Evolutionary conservation across 2,113 vertebrate genomes (phyloP).

Genomic region (Argyrosomus japonicus): DNA sequence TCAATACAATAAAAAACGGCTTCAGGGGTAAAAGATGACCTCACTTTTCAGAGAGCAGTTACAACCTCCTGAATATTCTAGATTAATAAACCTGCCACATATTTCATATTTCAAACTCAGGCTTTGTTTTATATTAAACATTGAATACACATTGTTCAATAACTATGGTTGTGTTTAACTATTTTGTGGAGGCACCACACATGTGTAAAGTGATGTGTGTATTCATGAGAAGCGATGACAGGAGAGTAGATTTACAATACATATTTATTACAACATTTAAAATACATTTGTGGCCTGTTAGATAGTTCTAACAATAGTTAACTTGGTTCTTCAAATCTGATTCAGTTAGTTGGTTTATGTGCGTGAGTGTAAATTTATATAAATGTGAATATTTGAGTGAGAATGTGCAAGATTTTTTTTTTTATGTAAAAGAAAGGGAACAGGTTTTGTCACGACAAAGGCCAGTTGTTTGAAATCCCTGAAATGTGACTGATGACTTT

Average conservation of each 20-base stretch:
- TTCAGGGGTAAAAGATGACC: constrained; percentile 18
- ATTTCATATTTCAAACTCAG: background rate
- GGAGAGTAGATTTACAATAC: background rate
- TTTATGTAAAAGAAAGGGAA: background rate
- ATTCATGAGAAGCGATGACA: background rate
- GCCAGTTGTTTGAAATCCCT: background rate
- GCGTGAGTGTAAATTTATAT: too few species aligned
- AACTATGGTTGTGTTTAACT: background rate
- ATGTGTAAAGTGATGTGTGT: background rate
- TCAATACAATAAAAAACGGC: constrained; percentile 16
- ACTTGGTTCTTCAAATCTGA: too few species aligned
- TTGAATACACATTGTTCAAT: background rate
- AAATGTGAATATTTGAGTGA: background rate
- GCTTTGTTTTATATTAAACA: background rate
- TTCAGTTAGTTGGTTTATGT: too few species aligned
- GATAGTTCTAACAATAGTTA: background rate
- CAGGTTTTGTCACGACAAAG: background rate
- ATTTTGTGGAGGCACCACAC: background rate
- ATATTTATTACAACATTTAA: background rate
- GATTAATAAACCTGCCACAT: background rate
- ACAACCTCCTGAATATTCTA: background rate
- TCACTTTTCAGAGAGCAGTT: background rate
- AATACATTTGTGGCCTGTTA: background rate
- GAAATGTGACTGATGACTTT: background rate
- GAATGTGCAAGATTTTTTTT: background rate